Conservation (phyloP, 1,140 invertebrate species). For the Delia radicum region DNA sequence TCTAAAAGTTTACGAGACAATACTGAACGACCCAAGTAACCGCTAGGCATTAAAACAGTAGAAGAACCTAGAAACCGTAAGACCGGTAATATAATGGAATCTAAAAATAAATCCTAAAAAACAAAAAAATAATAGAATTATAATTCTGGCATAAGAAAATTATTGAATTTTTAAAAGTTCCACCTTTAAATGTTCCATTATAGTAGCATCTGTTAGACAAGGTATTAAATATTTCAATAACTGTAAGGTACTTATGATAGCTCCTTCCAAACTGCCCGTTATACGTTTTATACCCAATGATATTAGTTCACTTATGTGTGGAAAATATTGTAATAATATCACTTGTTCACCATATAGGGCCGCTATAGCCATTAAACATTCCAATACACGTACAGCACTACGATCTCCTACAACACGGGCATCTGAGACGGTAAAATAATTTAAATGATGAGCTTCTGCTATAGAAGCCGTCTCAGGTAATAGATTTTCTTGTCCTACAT, state of each 20-base stretch:
- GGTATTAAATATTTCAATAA: slow-evolving; percentile 79
- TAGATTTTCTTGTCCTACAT: slow-evolving; percentile 82
- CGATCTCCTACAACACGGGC: slow-evolving; percentile 73
- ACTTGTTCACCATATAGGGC: slow-evolving; percentile 91
- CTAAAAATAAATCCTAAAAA: slow-evolving; percentile 69
- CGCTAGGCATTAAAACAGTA: slow-evolving; percentile 76
- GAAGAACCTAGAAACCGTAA: slow-evolving; percentile 72
- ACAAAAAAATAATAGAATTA: not conserved
- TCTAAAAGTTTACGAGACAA: slow-evolving; percentile 80
- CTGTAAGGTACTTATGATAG: slow-evolving; percentile 80
- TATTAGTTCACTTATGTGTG: slow-evolving; percentile 84
- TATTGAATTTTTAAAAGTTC: not conserved
- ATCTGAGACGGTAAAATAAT: slow-evolving; percentile 62
- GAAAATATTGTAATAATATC: slow-evolving; percentile 91
- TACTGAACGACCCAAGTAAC: slow-evolving; percentile 68
- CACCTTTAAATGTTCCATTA: slow-evolving; percentile 85
- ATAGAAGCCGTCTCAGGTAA: slow-evolving; percentile 53
- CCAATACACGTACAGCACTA: slow-evolving; percentile 80
- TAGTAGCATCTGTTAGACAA: slow-evolving; percentile 77
- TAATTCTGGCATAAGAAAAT: slow-evolving; percentile 26
- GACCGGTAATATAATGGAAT: slow-evolving; percentile 76
- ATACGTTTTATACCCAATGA: slow-evolving; percentile 74
- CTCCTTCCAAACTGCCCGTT: slow-evolving; percentile 82
- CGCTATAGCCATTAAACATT: slow-evolving; percentile 82
- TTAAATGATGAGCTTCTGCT: slow-evolving; percentile 54